Conservation (phyloP, 2,113 vertebrate species). For the Otocyon megalotis region DNA sequence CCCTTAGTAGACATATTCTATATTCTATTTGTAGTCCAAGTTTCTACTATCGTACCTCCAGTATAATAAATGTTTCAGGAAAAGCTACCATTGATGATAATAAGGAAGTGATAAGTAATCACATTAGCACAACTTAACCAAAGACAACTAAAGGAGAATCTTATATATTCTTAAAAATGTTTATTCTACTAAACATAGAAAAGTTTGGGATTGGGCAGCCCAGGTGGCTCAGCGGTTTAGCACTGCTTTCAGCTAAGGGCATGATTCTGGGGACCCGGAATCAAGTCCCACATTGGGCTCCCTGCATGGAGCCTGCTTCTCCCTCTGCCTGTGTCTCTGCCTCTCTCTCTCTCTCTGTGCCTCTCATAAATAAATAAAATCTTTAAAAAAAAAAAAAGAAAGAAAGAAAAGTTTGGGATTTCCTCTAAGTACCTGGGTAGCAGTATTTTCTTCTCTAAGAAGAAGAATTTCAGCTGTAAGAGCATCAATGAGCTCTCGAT, state of each 20-base stretch:
- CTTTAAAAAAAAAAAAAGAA: no score
- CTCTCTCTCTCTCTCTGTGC: no score
- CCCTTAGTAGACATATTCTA: not conserved
- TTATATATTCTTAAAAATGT: not conserved
- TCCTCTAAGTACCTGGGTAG: constrained; percentile 88
- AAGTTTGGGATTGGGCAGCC: not conserved
- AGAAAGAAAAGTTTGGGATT: not conserved
- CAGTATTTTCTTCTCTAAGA: constrained; percentile 89
- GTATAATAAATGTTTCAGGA: not conserved
- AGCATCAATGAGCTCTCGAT: constrained; percentile 93
- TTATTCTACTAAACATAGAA: not conserved
- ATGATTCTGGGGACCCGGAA: no score
- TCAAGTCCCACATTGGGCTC: no score
- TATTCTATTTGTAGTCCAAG: not conserved
- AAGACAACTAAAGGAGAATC: not conserved
- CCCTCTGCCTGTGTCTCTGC: no score
- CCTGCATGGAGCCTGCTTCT: no score
- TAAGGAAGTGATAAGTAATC: not conserved
- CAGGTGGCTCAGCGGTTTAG: no score
- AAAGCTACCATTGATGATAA: not conserved
- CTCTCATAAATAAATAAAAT: no score
- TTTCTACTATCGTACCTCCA: not conserved
- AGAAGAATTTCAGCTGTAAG: constrained; percentile 93
- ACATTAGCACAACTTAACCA: not conserved
- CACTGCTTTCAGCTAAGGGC: no score